phyloP scores from a whole-genome alignment of 2,888 invertebrate species.

The Monochamus alternatus region DNA sequence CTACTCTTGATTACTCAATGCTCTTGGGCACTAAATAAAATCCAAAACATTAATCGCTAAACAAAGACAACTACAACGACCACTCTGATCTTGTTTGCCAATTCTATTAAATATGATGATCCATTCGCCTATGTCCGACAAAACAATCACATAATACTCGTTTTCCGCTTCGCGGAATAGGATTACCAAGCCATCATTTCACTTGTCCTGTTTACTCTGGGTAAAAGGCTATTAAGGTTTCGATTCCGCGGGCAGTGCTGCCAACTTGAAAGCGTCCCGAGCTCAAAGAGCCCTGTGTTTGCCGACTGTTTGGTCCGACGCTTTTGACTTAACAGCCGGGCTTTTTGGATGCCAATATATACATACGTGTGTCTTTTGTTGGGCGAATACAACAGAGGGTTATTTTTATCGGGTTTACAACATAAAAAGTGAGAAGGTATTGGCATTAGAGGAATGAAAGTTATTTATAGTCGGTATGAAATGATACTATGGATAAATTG shows the following conservation, averaged over 20 bases:
- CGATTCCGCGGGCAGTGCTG: constrained; percentile 43
- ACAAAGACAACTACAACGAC: constrained; percentile 9
- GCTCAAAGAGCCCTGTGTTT: constrained; percentile 50
- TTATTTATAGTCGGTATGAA: no score
- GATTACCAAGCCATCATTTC: constrained; percentile 60
- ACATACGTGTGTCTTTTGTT: constrained; percentile 33
- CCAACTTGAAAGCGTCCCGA: constrained; percentile 47
- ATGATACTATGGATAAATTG: no score
- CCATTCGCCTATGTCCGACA: constrained; percentile 36
- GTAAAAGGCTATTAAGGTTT: constrained; percentile 62
- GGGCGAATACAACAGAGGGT: constrained; percentile 13
- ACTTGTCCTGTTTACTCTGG: constrained; percentile 63
- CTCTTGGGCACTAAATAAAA: neutral
- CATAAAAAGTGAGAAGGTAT: neutral
- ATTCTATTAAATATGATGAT: constrained; percentile 48
- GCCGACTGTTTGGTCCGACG: constrained; percentile 45
- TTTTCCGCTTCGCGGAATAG: constrained; percentile 54
- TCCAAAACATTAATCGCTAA: neutral
- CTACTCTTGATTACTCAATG: no score
- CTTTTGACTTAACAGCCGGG: constrained; percentile 35
- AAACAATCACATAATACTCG: constrained; percentile 51
- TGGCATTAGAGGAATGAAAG: neutral
- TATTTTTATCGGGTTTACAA: constrained; percentile 23
- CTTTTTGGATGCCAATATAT: constrained; percentile 36
- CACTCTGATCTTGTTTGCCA: constrained; percentile 39